Percentiles rank a stretch among this genome's conserved stretches.
These are phyloP conservation scores for Bolinopsis microptera DNA, from an alignment of 37 sponge, comb jelly and placozoan species.

Conservation along the genomic window DNA sequence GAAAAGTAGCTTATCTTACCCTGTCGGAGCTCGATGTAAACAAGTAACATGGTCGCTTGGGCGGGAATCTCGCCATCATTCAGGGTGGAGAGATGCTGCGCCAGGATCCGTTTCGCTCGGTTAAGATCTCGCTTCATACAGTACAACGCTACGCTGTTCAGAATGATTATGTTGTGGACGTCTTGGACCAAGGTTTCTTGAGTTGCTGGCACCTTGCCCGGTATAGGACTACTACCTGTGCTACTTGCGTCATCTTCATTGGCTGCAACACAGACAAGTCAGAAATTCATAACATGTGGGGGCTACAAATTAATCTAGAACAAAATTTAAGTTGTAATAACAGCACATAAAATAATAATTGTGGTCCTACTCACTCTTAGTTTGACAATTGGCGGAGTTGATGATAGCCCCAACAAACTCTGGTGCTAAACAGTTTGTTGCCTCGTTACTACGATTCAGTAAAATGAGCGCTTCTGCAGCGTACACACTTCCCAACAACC, in stretches of 20 bases:
- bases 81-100: conserved; percentile 37
- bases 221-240: neutral
- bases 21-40: conserved; percentile 85
- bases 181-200: neutral
- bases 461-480: conserved; percentile 78
- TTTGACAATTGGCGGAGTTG: neutral
- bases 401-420: conserved; percentile 10
- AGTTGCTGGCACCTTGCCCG: conserved; percentile 2
- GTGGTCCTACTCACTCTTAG: neutral
- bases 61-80: conserved; percentile 68
- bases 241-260: neutral
- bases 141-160: neutral
- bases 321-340: too few relatives aligned
- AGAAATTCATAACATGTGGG: too few relatives aligned
- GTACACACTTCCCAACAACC: conserved; percentile 72
- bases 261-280: neutral
- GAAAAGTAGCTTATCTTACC: too few relatives aligned
- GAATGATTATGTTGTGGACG: neutral
- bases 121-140: conserved; percentile 54
- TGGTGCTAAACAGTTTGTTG: conserved; percentile 51
- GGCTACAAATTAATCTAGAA: too few relatives aligned
- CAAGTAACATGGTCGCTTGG: conserved; percentile 80
- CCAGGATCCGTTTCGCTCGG: conserved; percentile 24
- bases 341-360: too few relatives aligned
- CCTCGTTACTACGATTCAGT: conserved; percentile 73